Percentiles rank a stretch among this genome's conserved stretches.
phyloP scores from a whole-genome alignment of 2,113 vertebrate genomes.

The Acanthisitta chloris region DNA sequence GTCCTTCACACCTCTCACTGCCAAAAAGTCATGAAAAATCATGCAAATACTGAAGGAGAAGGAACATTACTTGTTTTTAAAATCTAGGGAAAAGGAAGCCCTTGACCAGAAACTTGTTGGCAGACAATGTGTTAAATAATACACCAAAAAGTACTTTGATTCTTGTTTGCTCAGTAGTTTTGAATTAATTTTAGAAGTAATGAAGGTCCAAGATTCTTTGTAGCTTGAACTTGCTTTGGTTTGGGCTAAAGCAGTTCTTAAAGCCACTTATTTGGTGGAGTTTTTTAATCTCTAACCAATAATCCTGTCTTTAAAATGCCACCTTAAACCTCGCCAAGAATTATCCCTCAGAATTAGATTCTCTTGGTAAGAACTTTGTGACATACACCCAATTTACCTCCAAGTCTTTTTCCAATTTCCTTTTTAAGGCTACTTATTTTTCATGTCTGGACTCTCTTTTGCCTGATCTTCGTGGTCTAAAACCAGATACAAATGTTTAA shows the following conservation, averaged over 20 bases:
- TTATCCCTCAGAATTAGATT: background rate
- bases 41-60: background rate
- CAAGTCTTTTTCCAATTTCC: background rate
- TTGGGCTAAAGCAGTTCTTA: background rate
- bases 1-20: background rate
- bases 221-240: background rate
- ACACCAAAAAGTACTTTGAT: background rate
- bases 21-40: background rate
- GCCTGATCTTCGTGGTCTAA: background rate
- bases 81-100: background rate
- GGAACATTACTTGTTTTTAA: background rate
- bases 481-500: background rate
- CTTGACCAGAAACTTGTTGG: background rate
- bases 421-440: background rate
- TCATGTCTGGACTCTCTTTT: background rate
- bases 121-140: background rate
- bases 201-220: background rate
- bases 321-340: background rate
- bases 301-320: background rate
- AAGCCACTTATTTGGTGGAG: background rate
- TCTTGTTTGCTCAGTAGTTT: background rate
- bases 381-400: background rate
- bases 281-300: background rate
- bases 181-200: background rate
- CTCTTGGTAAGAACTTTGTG: background rate